Evolutionary conservation across 2,888 invertebrate genomes (phyloP).

Genomic region (Ptychoptera contaminata): DNA sequence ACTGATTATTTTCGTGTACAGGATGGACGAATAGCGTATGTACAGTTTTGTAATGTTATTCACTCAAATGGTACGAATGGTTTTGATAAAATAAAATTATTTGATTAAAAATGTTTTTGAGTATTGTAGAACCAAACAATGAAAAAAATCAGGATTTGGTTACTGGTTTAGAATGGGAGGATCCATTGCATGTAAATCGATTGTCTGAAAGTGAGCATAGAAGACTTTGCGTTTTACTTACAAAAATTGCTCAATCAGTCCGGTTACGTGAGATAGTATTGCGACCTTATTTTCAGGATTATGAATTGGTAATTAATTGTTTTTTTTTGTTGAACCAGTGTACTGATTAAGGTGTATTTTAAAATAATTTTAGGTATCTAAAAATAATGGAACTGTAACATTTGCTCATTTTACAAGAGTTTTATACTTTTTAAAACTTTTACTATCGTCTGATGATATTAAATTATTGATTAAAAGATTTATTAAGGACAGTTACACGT

Average conservation of each 20-base stretch:
- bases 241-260: slow-evolving; percentile 49
- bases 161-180: slow-evolving; percentile 49
- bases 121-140: slow-evolving; percentile 33
- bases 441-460: slow-evolving; percentile 55
- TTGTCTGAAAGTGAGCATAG: slow-evolving; percentile 50
- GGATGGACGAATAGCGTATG: slow-evolving; percentile 61
- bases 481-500: slow-evolving; percentile 56
- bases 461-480: slow-evolving; percentile 56
- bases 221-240: slow-evolving; percentile 48
- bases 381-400: slow-evolving; percentile 59
- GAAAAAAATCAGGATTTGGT: slow-evolving; percentile 31
- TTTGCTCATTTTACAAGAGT: slow-evolving; percentile 62
- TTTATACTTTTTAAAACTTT: slow-evolving; percentile 51
- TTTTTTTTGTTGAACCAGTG: background rate
- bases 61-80: slow-evolving; percentile 43
- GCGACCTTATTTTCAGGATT: slow-evolving; percentile 43
- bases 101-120: background rate
- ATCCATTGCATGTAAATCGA: slow-evolving; percentile 48
- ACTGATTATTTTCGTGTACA: slow-evolving; percentile 65
- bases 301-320: slow-evolving; percentile 22
- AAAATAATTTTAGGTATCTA: slow-evolving; percentile 40
- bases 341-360: background rate
- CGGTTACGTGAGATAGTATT: slow-evolving; percentile 44
- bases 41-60: slow-evolving; percentile 58
- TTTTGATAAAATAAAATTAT: background rate